Evolutionary conservation across 2,888 invertebrate species (phyloP).

Genomic region (Lasioglossum lativentre): DNA sequence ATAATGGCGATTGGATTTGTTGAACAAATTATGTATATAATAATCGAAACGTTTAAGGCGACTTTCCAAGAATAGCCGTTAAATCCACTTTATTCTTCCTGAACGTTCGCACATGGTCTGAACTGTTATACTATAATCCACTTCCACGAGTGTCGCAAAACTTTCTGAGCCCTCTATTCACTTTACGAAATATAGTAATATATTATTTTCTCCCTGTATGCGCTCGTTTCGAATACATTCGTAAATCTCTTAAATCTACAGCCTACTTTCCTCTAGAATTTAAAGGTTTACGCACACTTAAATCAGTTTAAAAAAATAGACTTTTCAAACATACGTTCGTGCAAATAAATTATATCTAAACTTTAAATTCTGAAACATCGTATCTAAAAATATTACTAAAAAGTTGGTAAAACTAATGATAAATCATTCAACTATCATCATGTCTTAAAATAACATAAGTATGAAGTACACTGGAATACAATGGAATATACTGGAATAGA

Average conservation of each 20-base stretch:
- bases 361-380: background rate
- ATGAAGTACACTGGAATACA: too few species aligned
- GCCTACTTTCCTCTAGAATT: background rate
- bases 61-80: background rate
- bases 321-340: background rate
- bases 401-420: background rate
- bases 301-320: background rate
- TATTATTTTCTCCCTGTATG: background rate
- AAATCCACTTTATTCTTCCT: conserved; percentile 21
- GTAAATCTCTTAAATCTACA: background rate
- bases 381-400: background rate
- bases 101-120: background rate
- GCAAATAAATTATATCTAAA: background rate
- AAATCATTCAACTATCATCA: too few species aligned
- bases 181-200: conserved; percentile 24
- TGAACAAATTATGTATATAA: background rate
- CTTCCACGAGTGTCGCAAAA: conserved; percentile 33
- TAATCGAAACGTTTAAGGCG: conserved; percentile 5
- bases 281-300: background rate
- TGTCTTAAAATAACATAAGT: too few species aligned
- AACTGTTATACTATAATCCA: conserved; percentile 39
- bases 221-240: background rate
- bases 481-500: too few species aligned
- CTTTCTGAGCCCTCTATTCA: conserved; percentile 35
- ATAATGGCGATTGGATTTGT: background rate